phyloP scores from a whole-genome alignment of 2,888 invertebrate species.

The Thereva unica region DNA sequence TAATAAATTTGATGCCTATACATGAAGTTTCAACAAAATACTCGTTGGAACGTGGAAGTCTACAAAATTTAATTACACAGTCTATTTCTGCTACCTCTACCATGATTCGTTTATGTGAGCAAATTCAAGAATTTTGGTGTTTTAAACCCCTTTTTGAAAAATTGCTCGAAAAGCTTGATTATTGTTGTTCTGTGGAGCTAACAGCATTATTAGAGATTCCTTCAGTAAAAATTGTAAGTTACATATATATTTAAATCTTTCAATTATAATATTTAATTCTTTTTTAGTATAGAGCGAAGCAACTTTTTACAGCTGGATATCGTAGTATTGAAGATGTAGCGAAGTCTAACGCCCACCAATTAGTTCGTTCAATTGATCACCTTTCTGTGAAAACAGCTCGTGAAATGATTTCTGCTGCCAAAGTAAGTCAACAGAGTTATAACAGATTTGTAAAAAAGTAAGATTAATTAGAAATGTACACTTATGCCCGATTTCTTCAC shows the following conservation, averaged over 20 bases:
- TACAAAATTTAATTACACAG: constrained; percentile 75
- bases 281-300: constrained; percentile 76
- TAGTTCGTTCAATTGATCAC: constrained; percentile 70
- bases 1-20: constrained; percentile 71
- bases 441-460: no score
- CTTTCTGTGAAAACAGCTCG: constrained; percentile 73
- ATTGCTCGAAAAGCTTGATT: constrained; percentile 74
- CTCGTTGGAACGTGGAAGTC: constrained; percentile 73
- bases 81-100: constrained; percentile 75
- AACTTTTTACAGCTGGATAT: constrained; percentile 82
- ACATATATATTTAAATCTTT: background rate
- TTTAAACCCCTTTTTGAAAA: constrained; percentile 75
- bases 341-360: constrained; percentile 66
- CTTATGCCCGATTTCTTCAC: no score
- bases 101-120: constrained; percentile 79
- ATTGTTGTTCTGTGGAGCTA: constrained; percentile 81
- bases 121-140: constrained; percentile 80
- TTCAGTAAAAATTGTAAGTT: constrained; percentile 75
- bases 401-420: constrained; percentile 85
- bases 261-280: background rate
- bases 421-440: constrained; percentile 68
- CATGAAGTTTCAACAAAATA: constrained; percentile 73
- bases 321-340: constrained; percentile 77
- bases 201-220: constrained; percentile 85
- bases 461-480: no score